Base-by-base conservation (phyloP, 2,888 invertebrate species). In the Leptopilina drosophilae region DNA sequence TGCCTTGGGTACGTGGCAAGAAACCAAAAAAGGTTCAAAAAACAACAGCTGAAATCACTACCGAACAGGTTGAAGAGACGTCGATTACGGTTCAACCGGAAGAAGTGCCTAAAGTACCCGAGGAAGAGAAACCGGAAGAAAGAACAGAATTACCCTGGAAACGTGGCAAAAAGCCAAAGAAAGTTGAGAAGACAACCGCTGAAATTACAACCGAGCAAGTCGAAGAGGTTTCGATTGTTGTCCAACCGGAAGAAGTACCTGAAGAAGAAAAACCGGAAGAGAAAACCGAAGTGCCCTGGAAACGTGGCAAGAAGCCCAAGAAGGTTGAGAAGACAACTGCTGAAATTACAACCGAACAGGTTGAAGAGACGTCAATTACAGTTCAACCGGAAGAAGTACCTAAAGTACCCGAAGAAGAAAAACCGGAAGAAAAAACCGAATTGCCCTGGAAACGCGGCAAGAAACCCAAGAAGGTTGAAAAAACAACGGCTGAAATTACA, bases 391-490 rank as follows among this genome's bases (percentile, higher is more conserved):
- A 87, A 84, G 90, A 91, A 84, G 83, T 85, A 66, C 83, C 86
- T 20, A 90, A 91, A 84, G 83, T 85, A 66, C 83, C 86, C 15
- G 83, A 84, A 1, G 20, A 20, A 20, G 20, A 20, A 1, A 20
- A 20, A 20, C 20, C 20, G 20, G 20, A 20, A 20, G 20, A 20
- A 20, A 20, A 20, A 20, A 20, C 1, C 20, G 20, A 49, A 11
- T 64, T 80, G 20, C 85, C 84, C 20, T 82, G 84, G 78, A 77
- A 77, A 56, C 78, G 83, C 20, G 82, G 82, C 42, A 86, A 84
- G 77, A 85, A 83, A 64, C 79, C 76, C 12, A 76, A 0, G 92
- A 92, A 85, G 92, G 88, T 5, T 80, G 88, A 73, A 26, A 79
- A 77, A 64, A 49, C 73, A 42, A 64, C 46, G 11, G 85, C 86